These are phyloP conservation scores for Orestias chungarensis DNA, from an alignment of 2,797 vertebrate genomes.

Conservation along the genomic window DNA sequence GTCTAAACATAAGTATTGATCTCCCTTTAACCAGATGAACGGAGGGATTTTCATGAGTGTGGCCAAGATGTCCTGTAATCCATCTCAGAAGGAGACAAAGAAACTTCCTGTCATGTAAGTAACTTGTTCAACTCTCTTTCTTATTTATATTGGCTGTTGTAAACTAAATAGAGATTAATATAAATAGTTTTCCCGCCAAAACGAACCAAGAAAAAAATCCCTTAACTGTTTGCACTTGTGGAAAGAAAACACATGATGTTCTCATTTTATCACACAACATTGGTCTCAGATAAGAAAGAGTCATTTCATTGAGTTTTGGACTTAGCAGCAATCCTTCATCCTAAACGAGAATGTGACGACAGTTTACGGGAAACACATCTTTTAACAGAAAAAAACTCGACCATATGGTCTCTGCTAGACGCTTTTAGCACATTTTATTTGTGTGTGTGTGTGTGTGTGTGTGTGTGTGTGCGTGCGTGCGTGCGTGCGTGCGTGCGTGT, in stretches of 20 bases:
- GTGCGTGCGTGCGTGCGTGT: too few relatives aligned
- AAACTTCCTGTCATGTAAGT: conserved; percentile 95
- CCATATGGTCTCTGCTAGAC: too few relatives aligned
- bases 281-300: not conserved
- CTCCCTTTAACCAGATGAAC: conserved; percentile 84
- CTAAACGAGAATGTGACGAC: not conserved
- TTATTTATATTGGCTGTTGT: not conserved
- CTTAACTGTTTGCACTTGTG: too few relatives aligned
- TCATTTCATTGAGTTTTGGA: not conserved
- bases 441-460: too few relatives aligned
- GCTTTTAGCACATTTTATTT: too few relatives aligned
- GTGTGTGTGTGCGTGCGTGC: too few relatives aligned
- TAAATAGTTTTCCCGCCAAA: too few relatives aligned
- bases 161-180: too few relatives aligned
- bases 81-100: conserved; percentile 95
- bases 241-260: not conserved
- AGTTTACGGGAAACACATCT: not conserved
- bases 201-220: too few relatives aligned
- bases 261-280: not conserved
- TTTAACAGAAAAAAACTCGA: not conserved
- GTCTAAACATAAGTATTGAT: conserved; percentile 17
- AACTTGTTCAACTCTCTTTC: not conserved
- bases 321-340: not conserved
- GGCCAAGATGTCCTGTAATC: conserved; percentile 90
- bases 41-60: conserved; percentile 93